phyloP scores from a whole-genome alignment of 2,888 invertebrate genomes.

The Eulithis testata region DNA sequence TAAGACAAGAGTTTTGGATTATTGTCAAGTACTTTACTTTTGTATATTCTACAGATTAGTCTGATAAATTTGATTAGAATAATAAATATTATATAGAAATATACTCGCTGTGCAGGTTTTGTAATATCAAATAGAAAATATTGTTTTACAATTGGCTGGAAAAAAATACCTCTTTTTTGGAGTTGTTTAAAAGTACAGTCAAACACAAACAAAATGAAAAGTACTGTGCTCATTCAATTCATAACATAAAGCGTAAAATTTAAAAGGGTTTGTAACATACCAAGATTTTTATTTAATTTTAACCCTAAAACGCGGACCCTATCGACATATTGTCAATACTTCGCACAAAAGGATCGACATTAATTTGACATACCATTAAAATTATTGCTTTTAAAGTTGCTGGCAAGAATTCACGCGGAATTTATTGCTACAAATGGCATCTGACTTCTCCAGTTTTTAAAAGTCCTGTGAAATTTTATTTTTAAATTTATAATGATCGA shows the following conservation, averaged over 20 bases:
- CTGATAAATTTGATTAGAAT: no score
- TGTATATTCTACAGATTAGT: no score
- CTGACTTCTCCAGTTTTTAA: slow-evolving; percentile 47
- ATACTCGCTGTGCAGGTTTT: no score
- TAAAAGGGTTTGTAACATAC: slow-evolving; percentile 68
- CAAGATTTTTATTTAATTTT: slow-evolving; percentile 53
- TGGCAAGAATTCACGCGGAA: slow-evolving; percentile 70
- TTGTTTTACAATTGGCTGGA: no score
- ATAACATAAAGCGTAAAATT: slow-evolving; percentile 80
- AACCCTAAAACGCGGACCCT: slow-evolving; percentile 57
- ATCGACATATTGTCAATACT: slow-evolving; percentile 81
- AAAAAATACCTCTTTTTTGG: no score
- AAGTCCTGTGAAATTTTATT: no score
- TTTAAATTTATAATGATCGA: slow-evolving; percentile 50
- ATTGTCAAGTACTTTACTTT: slow-evolving; percentile 4
- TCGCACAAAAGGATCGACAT: slow-evolving; percentile 75
- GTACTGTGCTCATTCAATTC: slow-evolving; percentile 78
- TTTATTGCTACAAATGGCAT: slow-evolving; percentile 67
- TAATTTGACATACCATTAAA: slow-evolving; percentile 83
- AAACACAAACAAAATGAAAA: slow-evolving; percentile 52
- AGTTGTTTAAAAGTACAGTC: no score
- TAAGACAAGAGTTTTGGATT: slow-evolving; percentile 21
- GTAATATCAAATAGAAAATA: no score
- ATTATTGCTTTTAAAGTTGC: slow-evolving; percentile 77
- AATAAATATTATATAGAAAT: no score